Evolutionary conservation across 1,140 invertebrate species (phyloP).

Genomic region (Pseudomyrmex pallidus): DNA sequence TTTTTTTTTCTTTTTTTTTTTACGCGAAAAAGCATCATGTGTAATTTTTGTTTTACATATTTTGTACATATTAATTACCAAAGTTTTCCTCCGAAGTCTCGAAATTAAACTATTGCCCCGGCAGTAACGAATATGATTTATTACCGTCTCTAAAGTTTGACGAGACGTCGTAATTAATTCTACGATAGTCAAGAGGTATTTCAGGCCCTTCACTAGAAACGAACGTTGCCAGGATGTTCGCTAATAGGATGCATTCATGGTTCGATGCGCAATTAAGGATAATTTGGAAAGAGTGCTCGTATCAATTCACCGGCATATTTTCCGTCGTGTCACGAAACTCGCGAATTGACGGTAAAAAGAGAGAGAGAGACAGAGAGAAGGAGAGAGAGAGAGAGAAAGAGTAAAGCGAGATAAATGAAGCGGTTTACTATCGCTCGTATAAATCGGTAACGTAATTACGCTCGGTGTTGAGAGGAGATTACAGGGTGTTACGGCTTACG

Average conservation of each 20-base stretch:
- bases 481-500: constrained; percentile 3
- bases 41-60: neutral
- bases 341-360: constrained; percentile 17
- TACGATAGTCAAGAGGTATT: constrained; percentile 18
- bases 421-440: constrained; percentile 51
- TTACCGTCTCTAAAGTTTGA: constrained; percentile 42
- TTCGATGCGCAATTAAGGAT: constrained; percentile 36
- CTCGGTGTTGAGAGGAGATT: constrained; percentile 27
- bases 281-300: constrained; percentile 30
- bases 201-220: constrained; percentile 1
- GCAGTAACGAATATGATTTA: constrained; percentile 35
- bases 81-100: neutral
- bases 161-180: constrained; percentile 47
- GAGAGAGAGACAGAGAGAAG: neutral
- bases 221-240: constrained; percentile 24
- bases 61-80: neutral
- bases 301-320: constrained; percentile 35
- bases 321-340: neutral
- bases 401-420: no score
- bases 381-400: neutral
- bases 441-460: constrained; percentile 63
- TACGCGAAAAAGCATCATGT: neutral
- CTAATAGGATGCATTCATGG: constrained; percentile 37
- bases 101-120: neutral
- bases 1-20: no score